Percentiles rank a stretch among this genome's conserved stretches.
Evolutionary conservation across 2,797 vertebrate species (phyloP).

Genomic region (Allenopithecus nigroviridis): DNA sequence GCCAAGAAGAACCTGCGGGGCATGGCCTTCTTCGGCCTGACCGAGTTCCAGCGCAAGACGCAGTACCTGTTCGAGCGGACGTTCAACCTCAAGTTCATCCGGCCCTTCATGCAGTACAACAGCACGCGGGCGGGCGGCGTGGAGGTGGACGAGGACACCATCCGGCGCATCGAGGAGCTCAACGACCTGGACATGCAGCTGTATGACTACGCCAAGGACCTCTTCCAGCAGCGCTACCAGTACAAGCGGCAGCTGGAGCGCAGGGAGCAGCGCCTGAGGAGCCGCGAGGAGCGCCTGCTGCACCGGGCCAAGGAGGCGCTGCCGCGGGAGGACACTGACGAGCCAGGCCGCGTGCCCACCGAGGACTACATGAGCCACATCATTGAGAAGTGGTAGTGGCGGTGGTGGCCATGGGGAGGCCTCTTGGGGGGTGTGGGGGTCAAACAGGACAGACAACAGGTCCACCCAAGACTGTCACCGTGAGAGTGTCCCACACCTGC

Average conservation of each 20-base stretch:
- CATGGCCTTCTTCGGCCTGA: constrained; percentile 99
- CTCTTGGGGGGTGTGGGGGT: background rate
- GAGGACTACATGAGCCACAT: constrained; percentile 99
- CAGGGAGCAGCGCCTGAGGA: constrained; percentile 93
- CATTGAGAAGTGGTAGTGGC: constrained; percentile 97
- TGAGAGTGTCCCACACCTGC: constrained; percentile 61
- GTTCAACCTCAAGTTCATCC: constrained; percentile 97
- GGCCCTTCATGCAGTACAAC: constrained; percentile 99
- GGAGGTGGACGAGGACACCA: constrained; percentile 93
- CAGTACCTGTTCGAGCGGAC: constrained; percentile 99
- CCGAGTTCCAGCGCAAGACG: constrained; percentile 99
- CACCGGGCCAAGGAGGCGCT: constrained; percentile 85
- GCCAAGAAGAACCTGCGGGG: constrained; percentile 98
- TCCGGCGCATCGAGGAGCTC: constrained; percentile 96
- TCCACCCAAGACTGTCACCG: constrained; percentile 63
- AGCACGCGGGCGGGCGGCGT: constrained; percentile 96
- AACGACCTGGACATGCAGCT: constrained; percentile 98
- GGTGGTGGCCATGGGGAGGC: constrained; percentile 28
- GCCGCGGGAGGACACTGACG: constrained; percentile 88
- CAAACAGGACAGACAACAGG: background rate
- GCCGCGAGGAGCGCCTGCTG: constrained; percentile 90
- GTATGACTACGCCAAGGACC: constrained; percentile 97
- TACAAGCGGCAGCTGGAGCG: constrained; percentile 95
- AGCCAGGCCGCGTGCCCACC: constrained; percentile 92
- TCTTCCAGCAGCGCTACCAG: constrained; percentile 99